These are phyloP conservation scores for Chionoecetes opilio DNA, from an alignment of 1,140 invertebrate genomes.

Conservation along the genomic window DNA sequence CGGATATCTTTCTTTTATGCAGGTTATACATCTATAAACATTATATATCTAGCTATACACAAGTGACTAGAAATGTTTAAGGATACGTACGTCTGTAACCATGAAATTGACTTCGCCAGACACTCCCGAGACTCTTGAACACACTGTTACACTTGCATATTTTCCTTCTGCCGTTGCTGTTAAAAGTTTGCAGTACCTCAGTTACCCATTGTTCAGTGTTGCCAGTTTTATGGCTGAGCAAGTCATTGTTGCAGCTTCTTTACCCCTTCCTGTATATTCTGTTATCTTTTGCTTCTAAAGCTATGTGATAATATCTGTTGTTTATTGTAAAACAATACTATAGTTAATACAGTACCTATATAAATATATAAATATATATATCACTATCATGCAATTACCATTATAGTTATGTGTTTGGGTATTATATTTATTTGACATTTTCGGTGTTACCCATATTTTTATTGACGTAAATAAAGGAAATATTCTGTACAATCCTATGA, in stretches of 20 bases:
- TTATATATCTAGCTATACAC: background rate
- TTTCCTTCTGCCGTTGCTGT: background rate
- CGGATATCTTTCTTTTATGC: background rate
- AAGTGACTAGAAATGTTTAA: background rate
- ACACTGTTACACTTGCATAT: background rate
- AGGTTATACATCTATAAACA: too few relatives aligned
- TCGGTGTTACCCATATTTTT: constrained; percentile 4
- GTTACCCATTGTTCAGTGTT: background rate
- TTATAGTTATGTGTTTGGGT: background rate
- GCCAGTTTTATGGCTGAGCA: constrained; percentile 21
- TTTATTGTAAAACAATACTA: constrained; percentile 58
- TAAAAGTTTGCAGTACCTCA: background rate
- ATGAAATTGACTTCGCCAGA: background rate
- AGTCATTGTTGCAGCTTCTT: constrained; percentile 56
- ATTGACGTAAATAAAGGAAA: background rate
- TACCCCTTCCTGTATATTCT: constrained; percentile 39
- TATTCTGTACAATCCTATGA: background rate
- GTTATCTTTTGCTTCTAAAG: constrained; percentile 42
- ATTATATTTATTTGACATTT: background rate
- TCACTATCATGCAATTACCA: background rate
- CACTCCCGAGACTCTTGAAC: background rate
- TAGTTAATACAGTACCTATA: constrained; percentile 39
- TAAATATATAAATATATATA: constrained; percentile 51
- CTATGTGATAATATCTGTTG: constrained; percentile 62
- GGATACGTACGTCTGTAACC: background rate